Evolutionary conservation across 2,888 invertebrate genomes (phyloP).

Genomic region (Eupelmus urozonus): DNA sequence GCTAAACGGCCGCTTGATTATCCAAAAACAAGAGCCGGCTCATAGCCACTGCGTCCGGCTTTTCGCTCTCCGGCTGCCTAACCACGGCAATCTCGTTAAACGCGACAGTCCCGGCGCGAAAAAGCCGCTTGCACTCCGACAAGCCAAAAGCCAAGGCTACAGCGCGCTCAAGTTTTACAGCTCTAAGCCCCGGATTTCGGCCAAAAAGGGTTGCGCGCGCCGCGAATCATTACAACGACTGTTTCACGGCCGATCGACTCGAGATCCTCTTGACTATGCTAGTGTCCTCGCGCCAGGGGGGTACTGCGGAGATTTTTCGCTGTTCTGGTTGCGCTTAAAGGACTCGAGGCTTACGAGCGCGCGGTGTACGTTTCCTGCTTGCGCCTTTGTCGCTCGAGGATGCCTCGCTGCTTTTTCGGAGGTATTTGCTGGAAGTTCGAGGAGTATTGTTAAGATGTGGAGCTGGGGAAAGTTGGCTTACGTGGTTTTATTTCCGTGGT

Average conservation of each 20-base stretch:
- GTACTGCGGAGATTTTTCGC: conserved; percentile 6
- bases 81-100: conserved; percentile 41
- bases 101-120: conserved; percentile 40
- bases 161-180: no score
- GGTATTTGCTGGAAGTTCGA: no score
- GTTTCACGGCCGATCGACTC: no score
- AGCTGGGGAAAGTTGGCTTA: conserved; percentile 1
- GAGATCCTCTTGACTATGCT: no score
- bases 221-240: no score
- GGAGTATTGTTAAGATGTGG: no score
- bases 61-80: neutral
- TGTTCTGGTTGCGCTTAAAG: conserved; percentile 3
- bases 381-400: neutral
- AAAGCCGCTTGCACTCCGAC: conserved; percentile 19
- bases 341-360: no score
- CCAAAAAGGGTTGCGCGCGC: neutral
- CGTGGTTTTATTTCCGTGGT: neutral
- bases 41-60: no score
- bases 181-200: neutral
- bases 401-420: conserved; percentile 9
- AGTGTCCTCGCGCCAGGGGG: no score
- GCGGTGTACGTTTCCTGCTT: conserved; percentile 1
- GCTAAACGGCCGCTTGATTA: no score
- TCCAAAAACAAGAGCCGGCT: no score
- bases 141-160: conserved; percentile 41